phyloP scores from a whole-genome alignment of 2,888 invertebrate genomes.

The Platypus cylindrus region DNA sequence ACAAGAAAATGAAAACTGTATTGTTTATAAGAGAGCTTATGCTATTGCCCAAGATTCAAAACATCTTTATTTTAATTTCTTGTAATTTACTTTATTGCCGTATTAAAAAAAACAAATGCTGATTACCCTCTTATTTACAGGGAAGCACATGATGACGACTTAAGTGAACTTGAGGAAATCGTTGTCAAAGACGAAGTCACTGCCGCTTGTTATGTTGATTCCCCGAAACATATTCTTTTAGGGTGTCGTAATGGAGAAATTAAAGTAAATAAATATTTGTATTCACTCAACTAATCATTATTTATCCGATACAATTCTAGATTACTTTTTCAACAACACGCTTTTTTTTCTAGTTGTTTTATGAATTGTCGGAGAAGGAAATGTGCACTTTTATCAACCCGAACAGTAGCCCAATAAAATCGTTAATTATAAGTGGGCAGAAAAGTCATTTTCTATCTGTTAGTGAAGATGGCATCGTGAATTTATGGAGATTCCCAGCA shows the following conservation, averaged over 20 bases:
- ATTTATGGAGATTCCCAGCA: slow-evolving; percentile 41
- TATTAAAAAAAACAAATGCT: slow-evolving; percentile 19
- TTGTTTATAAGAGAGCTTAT: slow-evolving; percentile 36
- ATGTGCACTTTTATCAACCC: slow-evolving; percentile 40
- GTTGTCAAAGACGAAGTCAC: slow-evolving; percentile 45
- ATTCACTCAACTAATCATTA: slow-evolving; percentile 5
- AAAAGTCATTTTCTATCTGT: slow-evolving; percentile 46
- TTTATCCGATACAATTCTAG: slow-evolving; percentile 1
- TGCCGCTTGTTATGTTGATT: slow-evolving; percentile 43
- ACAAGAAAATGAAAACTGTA: slow-evolving; percentile 46
- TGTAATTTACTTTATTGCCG: slow-evolving; percentile 32
- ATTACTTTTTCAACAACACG: background rate
- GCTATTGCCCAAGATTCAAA: slow-evolving; percentile 38
- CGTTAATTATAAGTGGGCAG: slow-evolving; percentile 41
- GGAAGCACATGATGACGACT: slow-evolving; percentile 21
- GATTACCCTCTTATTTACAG: too few relatives aligned
- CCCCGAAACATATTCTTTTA: slow-evolving; percentile 36
- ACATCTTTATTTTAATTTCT: slow-evolving; percentile 50
- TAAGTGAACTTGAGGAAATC: slow-evolving; percentile 36
- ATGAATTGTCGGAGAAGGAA: slow-evolving; percentile 42
- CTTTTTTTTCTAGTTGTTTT: slow-evolving; percentile 41
- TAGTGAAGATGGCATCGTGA: slow-evolving; percentile 43
- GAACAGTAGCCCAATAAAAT: slow-evolving; percentile 36
- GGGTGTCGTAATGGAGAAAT: slow-evolving; percentile 39
- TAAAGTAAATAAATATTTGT: slow-evolving; percentile 26